Evolutionary conservation across 2,113 vertebrate genomes (phyloP).

Genomic region (Atlantisia rogersi): DNA sequence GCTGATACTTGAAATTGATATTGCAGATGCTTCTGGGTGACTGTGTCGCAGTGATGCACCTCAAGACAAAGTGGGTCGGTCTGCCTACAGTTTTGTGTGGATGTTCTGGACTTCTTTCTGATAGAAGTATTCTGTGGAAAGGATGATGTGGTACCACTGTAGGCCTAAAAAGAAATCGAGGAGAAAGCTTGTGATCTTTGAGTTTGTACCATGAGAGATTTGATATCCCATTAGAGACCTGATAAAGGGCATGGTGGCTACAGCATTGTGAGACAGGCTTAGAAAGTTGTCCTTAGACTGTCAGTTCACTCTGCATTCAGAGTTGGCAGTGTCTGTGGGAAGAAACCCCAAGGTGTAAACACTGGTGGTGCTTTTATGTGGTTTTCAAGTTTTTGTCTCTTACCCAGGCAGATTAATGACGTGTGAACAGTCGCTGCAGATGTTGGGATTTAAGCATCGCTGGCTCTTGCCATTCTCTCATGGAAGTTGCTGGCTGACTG

Average conservation of each 20-base stretch:
- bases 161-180: background rate
- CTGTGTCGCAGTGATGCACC: background rate
- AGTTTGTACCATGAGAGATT: background rate
- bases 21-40: background rate
- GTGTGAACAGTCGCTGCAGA: background rate
- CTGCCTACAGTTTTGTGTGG: background rate
- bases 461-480: background rate
- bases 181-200: background rate
- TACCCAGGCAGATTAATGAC: background rate
- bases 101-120: background rate
- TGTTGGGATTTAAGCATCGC: background rate
- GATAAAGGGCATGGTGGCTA: background rate
- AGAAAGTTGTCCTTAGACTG: background rate
- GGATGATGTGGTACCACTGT: background rate
- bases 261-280: background rate
- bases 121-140: background rate
- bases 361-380: background rate
- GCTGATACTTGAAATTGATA: background rate
- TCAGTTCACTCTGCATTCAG: background rate
- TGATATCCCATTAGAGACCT: background rate
- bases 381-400: background rate
- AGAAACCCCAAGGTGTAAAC: background rate
- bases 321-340: background rate
- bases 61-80: background rate
- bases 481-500: background rate